Evolutionary conservation across 2,888 invertebrate genomes (phyloP), one percentile per base, ranked within the genome.

Genomic region (Sinelater perroti): DNA sequence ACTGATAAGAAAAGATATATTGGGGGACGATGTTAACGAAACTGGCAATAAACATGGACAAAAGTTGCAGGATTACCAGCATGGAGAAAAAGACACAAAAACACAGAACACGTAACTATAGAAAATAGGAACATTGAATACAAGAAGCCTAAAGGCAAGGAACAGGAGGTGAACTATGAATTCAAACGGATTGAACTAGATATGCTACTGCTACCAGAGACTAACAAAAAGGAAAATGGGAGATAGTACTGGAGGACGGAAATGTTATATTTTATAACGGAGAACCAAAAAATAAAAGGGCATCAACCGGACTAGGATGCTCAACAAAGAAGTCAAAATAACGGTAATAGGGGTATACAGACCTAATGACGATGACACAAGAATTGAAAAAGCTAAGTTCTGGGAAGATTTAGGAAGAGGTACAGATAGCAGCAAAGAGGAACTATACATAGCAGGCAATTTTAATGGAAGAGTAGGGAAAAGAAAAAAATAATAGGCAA

Each of bases 401-500:
- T 51, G 45, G 51, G 36, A 51, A 24, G 16, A 50, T 11, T 11
- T 54, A 16, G 2, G 2, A 20, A n/a, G 10, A 10, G 46, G n/a
- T 17, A 14, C 36, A 53, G 54, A 54, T 7, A 45, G 16, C 10
- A 46, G 45, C 20, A 54, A 44, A 46, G 33, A 46, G 6, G 18
- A 45, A 30, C 16, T 45, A 30, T 45, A 17, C 14, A 24, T 42
- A 42, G 21, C 24, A 13, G 11, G 24, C n/a, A n/a, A n/a, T n/a
- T n/a, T n/a, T n/a, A n/a, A n/a, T n/a, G n/a, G n/a, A n/a, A n/a
- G 5, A n/a, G n/a, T n/a, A n/a, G n/a, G n/a, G n/a, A n/a, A n/a
- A n/a, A n/a, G n/a, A n/a, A n/a, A n/a, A n/a, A n/a, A n/a, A n/a
- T 28, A 28, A 40, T 53, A 28, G 60, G 49, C 3, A 40, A 46